Evolutionary conservation across 2,888 invertebrate genomes (phyloP).

Genomic region (Cremastobaeus sp.): DNA sequence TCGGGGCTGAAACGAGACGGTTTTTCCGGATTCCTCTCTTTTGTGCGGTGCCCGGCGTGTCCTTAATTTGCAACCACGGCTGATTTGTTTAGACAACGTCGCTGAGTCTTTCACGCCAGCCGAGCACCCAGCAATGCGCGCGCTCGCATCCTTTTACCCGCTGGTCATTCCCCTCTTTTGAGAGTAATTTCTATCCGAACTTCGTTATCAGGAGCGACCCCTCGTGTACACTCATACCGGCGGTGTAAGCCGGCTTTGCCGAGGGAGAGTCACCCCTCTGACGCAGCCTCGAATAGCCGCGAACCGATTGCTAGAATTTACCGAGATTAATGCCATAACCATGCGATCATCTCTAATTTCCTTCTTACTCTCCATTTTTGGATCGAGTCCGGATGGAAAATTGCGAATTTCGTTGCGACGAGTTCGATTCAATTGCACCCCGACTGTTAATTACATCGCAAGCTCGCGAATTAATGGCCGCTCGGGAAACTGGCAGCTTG

Average conservation of each 20-base stretch:
- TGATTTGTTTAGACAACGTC: constrained; percentile 38
- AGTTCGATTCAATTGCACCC: too few species aligned
- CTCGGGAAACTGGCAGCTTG: background rate
- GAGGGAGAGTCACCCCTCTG: constrained; percentile 45
- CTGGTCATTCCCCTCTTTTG: constrained; percentile 53
- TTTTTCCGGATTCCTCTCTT: background rate
- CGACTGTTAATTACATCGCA: too few species aligned
- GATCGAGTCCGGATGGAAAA: background rate
- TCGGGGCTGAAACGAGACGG: background rate
- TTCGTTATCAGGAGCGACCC: constrained; percentile 59
- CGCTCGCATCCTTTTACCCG: constrained; percentile 35
- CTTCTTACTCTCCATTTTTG: background rate
- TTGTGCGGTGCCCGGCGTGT: too few species aligned
- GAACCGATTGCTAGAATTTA: constrained; percentile 46
- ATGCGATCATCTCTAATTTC: constrained; percentile 6
- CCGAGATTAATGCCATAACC: constrained; percentile 39
- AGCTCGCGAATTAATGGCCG: constrained; percentile 1
- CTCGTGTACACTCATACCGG: constrained; percentile 43
- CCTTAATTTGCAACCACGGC: constrained; percentile 17
- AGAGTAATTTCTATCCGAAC: constrained; percentile 59
- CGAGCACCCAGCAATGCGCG: constrained; percentile 22
- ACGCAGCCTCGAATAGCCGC: constrained; percentile 34
- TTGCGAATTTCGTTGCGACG: too few species aligned
- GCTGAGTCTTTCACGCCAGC: constrained; percentile 34
- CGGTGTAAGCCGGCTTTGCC: constrained; percentile 35